A percentile compares a stretch with the other conserved stretches of the same genome.
Conservation (phyloP, 1,140 invertebrate genomes). For the Pollicipes pollicipes region DNA sequence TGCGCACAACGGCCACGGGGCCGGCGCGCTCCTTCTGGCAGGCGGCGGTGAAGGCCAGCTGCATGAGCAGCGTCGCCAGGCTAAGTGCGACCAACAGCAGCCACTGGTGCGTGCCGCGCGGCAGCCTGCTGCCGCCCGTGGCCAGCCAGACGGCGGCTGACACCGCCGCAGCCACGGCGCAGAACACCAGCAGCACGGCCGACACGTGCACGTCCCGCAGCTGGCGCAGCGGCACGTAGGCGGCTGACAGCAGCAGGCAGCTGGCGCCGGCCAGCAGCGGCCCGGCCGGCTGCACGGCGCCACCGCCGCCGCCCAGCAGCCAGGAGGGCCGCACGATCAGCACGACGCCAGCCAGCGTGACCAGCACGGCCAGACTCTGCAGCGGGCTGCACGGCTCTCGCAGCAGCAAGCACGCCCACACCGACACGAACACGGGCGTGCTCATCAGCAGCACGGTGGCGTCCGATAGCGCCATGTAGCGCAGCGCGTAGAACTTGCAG, state of each 20-base stretch:
- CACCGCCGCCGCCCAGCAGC: not conserved
- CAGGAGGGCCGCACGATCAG: constrained; percentile 53
- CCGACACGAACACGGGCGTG: constrained; percentile 74
- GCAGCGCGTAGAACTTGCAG: constrained; percentile 72
- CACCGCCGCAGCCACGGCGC: constrained; percentile 60
- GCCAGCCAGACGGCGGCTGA: constrained; percentile 52
- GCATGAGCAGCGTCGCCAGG: constrained; percentile 69
- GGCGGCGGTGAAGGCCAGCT: constrained; percentile 67
- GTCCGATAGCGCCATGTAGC: constrained; percentile 72
- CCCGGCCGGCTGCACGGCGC: constrained; percentile 26
- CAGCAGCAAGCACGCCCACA: constrained; percentile 70
- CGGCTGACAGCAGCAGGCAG: constrained; percentile 71
- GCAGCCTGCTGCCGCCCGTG: constrained; percentile 60
- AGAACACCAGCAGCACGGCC: constrained; percentile 85
- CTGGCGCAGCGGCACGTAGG: constrained; percentile 63
- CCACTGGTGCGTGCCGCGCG: constrained; percentile 53
- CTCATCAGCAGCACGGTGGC: constrained; percentile 81
- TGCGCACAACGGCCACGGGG: constrained; percentile 76
- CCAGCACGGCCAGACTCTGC: constrained; percentile 56
- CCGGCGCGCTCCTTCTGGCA: constrained; percentile 76
- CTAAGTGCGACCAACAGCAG: constrained; percentile 58
- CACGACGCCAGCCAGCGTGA: constrained; percentile 65
- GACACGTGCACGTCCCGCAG: constrained; percentile 72
- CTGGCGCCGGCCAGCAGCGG: constrained; percentile 62
- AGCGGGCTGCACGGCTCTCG: constrained; percentile 75